phyloP scores from a whole-genome alignment of 2,113 vertebrate genomes.

The Megaceryle maxima region DNA sequence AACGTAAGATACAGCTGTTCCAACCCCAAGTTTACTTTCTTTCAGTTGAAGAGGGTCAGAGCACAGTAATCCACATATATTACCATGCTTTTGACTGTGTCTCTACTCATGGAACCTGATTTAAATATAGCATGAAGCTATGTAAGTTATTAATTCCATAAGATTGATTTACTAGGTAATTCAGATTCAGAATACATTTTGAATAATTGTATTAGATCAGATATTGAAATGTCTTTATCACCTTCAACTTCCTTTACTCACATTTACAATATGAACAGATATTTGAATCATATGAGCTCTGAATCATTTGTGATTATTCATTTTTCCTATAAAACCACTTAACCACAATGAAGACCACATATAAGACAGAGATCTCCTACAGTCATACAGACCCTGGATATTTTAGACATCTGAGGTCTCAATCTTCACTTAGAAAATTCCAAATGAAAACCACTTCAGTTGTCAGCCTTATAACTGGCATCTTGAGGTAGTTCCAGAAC shows the following conservation, averaged over 20 bases:
- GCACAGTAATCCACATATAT: neutral
- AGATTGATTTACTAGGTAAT: neutral
- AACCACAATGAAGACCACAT: neutral
- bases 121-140: neutral
- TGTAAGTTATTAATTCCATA: neutral
- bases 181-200: neutral
- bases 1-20: neutral
- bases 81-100: neutral
- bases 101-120: neutral
- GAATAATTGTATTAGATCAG: neutral
- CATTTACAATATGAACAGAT: neutral
- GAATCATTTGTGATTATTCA: neutral
- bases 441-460: neutral
- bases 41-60: neutral
- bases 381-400: neutral
- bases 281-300: neutral
- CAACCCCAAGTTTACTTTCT: neutral
- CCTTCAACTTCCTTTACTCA: neutral
- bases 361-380: neutral
- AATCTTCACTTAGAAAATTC: neutral
- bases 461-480: neutral
- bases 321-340: neutral
- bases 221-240: neutral
- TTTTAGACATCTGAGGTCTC: neutral
- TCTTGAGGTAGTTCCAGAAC: neutral